Evolutionary conservation across 1,140 invertebrate genomes (phyloP).

Genomic region (Danaus melanippus): DNA sequence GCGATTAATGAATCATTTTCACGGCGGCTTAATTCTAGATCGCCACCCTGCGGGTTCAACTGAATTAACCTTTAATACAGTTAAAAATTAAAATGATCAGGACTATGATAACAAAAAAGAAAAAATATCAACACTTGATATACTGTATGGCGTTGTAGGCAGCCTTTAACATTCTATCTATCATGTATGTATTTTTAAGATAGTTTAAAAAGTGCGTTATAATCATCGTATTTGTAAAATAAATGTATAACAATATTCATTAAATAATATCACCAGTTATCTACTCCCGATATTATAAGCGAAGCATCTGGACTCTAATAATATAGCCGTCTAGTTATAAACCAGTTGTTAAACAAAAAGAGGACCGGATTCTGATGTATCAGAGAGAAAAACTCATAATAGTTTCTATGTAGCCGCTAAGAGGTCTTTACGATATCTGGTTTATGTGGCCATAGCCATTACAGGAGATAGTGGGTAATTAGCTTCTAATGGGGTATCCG

Average conservation of each 20-base stretch:
- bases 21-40: conserved; percentile 23
- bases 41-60: conserved; percentile 14
- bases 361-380: neutral
- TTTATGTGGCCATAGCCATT: conserved; percentile 19
- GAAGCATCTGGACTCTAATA: too few species aligned
- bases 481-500: conserved; percentile 17
- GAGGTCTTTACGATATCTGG: conserved; percentile 16
- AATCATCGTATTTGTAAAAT: too few species aligned
- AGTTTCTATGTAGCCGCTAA: conserved; percentile 41
- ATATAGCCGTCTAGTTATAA: neutral
- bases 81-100: conserved; percentile 15
- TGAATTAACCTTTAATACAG: conserved; percentile 19
- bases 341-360: conserved; percentile 6
- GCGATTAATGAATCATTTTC: conserved; percentile 26
- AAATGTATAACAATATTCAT: too few species aligned
- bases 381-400: conserved; percentile 42
- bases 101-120: too few species aligned
- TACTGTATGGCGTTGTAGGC: neutral
- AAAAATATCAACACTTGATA: conserved; percentile 1
- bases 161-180: too few species aligned
- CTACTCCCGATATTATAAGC: too few species aligned
- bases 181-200: too few species aligned
- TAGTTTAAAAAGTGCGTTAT: too few species aligned
- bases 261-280: too few species aligned
- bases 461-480: conserved; percentile 14